phyloP scores from a whole-genome alignment of 2,113 vertebrate species.

The Asarcornis scutulata region DNA sequence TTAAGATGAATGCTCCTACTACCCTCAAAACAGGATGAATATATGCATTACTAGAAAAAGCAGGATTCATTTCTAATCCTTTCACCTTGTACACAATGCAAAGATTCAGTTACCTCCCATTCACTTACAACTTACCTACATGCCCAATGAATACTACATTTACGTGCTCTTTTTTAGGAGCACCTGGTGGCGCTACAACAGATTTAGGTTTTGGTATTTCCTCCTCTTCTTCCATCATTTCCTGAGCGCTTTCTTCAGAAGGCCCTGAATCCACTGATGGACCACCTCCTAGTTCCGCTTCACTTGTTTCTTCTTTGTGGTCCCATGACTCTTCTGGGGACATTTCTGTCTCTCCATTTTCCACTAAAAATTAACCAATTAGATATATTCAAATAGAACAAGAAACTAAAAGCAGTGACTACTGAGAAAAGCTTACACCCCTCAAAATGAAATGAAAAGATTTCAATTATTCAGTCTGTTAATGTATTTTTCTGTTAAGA shows the following conservation, averaged over 20 bases:
- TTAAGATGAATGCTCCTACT: neutral
- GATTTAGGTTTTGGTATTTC: slow-evolving; percentile 91
- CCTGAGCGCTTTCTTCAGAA: slow-evolving; percentile 79
- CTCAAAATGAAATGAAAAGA: neutral
- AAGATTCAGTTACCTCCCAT: neutral
- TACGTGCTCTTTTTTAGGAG: slow-evolving; percentile 97
- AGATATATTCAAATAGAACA: neutral
- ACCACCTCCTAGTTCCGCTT: slow-evolving; percentile 79
- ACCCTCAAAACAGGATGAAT: neutral
- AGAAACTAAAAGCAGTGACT: neutral
- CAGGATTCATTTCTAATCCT: neutral
- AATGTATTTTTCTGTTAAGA: neutral
- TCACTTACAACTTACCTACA: slow-evolving; percentile 84
- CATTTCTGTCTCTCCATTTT: slow-evolving; percentile 94
- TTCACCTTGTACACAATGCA: neutral
- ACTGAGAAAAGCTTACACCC: neutral
- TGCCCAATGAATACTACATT: slow-evolving; percentile 99
- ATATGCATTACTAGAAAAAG: neutral
- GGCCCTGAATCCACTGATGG: slow-evolving; percentile 77
- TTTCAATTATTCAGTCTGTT: neutral
- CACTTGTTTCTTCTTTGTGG: slow-evolving; percentile 90
- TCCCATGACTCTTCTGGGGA: slow-evolving; percentile 96
- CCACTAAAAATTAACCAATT: slow-evolving; percentile 77
- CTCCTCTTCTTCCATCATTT: slow-evolving; percentile 95
- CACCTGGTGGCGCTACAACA: slow-evolving; percentile 85